phyloP scores from a whole-genome alignment of 2,797 vertebrate species.

The Loris lydekkerianus region DNA sequence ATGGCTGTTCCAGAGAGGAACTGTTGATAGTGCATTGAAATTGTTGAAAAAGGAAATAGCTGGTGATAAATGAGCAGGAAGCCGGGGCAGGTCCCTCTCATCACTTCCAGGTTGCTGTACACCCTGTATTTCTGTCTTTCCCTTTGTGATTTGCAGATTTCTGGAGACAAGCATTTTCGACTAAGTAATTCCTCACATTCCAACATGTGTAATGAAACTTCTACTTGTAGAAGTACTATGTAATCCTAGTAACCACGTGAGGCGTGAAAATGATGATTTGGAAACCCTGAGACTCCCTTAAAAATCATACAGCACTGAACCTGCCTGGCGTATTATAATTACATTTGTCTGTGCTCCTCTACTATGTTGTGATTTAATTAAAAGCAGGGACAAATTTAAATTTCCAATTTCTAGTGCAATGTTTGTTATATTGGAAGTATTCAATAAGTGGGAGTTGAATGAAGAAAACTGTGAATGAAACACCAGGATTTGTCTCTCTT shows the following conservation, averaged over 20 bases:
- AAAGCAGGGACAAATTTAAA: neutral
- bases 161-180: neutral
- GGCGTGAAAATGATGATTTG: neutral
- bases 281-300: neutral
- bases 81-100: neutral
- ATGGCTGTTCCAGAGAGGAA: neutral
- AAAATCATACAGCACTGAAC: neutral
- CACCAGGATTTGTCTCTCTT: neutral
- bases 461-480: neutral
- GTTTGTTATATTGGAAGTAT: neutral
- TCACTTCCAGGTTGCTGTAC: neutral
- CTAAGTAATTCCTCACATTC: neutral
- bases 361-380: conserved; percentile 5
- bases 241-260: neutral
- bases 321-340: neutral
- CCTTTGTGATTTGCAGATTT: neutral
- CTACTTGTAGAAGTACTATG: neutral
- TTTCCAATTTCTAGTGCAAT: neutral
- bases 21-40: neutral
- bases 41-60: neutral
- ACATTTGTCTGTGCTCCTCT: neutral
- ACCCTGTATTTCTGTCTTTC: neutral
- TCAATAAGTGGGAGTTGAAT: neutral
- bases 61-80: neutral
- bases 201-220: neutral